Evolutionary conservation across 2,113 vertebrate genomes (phyloP).

Genomic region (Periophthalmodon schlosseri): DNA sequence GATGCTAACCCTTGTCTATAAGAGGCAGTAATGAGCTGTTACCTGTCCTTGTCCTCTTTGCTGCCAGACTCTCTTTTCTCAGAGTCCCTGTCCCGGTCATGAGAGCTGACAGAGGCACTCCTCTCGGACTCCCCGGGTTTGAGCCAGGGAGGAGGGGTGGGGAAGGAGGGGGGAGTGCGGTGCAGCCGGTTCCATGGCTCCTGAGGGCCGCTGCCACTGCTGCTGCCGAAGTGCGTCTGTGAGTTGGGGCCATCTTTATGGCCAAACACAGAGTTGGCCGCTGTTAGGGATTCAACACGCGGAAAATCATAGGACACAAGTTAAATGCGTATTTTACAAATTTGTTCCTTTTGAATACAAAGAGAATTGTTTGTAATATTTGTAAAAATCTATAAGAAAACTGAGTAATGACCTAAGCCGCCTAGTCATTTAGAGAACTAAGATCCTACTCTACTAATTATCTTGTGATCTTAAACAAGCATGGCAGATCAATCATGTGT

Average conservation of each 20-base stretch:
- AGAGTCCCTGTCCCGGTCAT: constrained; percentile 89
- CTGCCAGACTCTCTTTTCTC: constrained; percentile 92
- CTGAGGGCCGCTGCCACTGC: constrained; percentile 85
- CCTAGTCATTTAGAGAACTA: background rate
- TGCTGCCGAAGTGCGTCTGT: constrained; percentile 92
- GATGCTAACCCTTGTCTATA: background rate
- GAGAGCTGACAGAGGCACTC: constrained; percentile 89
- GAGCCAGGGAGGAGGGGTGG: constrained; percentile 97
- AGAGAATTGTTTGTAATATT: background rate
- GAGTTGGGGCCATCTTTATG: constrained; percentile 92
- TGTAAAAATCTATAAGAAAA: background rate
- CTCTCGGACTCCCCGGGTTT: constrained; percentile 95
- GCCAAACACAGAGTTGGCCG: constrained; percentile 94
- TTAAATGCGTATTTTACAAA: constrained; percentile 54
- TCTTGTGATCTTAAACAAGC: background rate
- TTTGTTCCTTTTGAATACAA: background rate
- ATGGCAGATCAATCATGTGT: background rate
- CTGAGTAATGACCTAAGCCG: too few species aligned
- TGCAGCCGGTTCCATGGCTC: constrained; percentile 99
- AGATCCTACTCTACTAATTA: background rate
- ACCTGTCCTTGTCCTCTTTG: constrained; percentile 99
- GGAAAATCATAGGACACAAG: constrained; percentile 60
- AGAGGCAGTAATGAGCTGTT: constrained; percentile 37
- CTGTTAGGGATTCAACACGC: constrained; percentile 82
- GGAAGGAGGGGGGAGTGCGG: constrained; percentile 96